These are phyloP conservation scores for Ammodytes marinus DNA, from an alignment of 2,113 vertebrate genomes.

Conservation along the genomic window DNA sequence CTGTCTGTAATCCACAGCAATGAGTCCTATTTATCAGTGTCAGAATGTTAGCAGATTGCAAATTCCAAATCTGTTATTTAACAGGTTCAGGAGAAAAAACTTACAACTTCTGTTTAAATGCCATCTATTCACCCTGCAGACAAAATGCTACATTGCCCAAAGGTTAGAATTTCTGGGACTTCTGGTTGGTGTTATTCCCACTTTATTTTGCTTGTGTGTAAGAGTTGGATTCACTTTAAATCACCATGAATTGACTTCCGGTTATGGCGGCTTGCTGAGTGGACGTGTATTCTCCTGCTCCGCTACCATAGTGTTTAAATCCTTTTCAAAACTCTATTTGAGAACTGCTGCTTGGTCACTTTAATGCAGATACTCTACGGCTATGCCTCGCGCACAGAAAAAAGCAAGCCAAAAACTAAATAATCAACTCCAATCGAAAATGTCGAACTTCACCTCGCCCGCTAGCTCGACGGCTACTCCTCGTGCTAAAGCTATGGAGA, in stretches of 20 bases:
- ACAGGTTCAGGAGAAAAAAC: conserved; percentile 32
- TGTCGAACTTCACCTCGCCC: too few relatives aligned
- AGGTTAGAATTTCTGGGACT: neutral
- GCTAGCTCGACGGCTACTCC: too few relatives aligned
- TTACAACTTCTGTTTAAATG: conserved; percentile 30
- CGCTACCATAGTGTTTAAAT: too few relatives aligned
- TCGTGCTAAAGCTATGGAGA: too few relatives aligned
- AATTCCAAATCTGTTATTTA: conserved; percentile 37
- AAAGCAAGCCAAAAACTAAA: too few relatives aligned
- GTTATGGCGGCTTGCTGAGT: too few relatives aligned
- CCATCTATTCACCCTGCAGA: conserved; percentile 2
- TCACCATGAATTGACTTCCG: neutral
- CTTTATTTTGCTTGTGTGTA: neutral
- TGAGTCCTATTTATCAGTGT: conserved; percentile 22
- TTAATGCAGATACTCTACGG: too few relatives aligned
- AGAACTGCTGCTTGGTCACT: too few relatives aligned
- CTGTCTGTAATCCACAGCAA: conserved; percentile 45
- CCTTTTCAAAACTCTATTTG: too few relatives aligned
- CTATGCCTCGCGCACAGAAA: too few relatives aligned
- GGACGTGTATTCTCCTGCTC: too few relatives aligned
- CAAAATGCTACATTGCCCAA: conserved; percentile 5
- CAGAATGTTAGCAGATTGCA: conserved; percentile 20
- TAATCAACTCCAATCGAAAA: too few relatives aligned
- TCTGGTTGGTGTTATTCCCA: neutral
- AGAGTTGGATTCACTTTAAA: neutral